A percentile compares a stretch with the other conserved stretches of the same genome.
These are phyloP conservation scores for Eustalomyia histrio DNA, from an alignment of 2,888 invertebrate genomes.

Conservation along the genomic window DNA sequence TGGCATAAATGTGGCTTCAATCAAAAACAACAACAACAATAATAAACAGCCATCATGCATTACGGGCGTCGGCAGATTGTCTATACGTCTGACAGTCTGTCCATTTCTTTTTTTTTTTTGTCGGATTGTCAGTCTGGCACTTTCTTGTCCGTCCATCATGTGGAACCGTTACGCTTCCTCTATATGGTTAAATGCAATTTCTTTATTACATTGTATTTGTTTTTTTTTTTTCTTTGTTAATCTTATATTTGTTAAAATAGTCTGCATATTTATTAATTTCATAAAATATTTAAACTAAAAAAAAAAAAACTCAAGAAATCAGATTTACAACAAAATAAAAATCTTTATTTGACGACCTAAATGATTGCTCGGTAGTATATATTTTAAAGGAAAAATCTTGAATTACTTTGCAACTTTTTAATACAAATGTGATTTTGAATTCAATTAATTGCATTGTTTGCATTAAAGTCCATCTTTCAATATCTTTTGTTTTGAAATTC, in stretches of 20 bases:
- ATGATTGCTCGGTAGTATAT: no score
- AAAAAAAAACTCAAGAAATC: neutral
- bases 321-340: no score
- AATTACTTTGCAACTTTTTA: no score
- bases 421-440: no score
- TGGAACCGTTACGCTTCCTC: constrained; percentile 68
- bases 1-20: constrained; percentile 66
- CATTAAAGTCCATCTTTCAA: no score
- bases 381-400: no score
- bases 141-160: constrained; percentile 55
- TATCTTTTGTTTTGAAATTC: no score
- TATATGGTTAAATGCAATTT: constrained; percentile 18
- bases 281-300: no score
- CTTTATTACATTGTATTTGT: neutral
- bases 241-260: neutral
- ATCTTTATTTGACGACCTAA: no score
- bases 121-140: neutral
- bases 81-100: constrained; percentile 31
- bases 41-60: constrained; percentile 42
- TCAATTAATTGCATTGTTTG: no score
- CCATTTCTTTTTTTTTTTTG: constrained; percentile 18
- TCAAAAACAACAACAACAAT: constrained; percentile 45
- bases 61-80: constrained; percentile 57
- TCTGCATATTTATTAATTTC: neutral
- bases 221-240: neutral